A percentile compares a stretch with the other conserved stretches of the same genome.
phyloP scores from a whole-genome alignment of 1,140 invertebrate genomes.

The Pseudobourletiella spinata region DNA sequence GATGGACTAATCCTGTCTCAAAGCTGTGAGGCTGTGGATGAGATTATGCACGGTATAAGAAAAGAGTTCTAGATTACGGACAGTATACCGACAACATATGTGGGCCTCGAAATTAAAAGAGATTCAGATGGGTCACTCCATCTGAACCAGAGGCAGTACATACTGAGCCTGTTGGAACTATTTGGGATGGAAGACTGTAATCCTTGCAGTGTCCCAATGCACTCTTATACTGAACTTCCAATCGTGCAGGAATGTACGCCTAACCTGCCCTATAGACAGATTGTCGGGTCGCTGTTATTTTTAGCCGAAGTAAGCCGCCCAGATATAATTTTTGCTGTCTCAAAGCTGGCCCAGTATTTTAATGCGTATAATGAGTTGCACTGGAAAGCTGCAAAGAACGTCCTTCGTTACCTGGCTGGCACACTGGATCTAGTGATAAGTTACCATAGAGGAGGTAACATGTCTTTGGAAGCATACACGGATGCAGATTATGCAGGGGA shows the following conservation, averaged over 20 bases:
- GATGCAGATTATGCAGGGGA: constrained; percentile 32
- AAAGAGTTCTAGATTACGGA: neutral
- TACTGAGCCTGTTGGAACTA: constrained; percentile 4
- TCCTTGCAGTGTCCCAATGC: constrained; percentile 4
- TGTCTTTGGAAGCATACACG: constrained; percentile 19
- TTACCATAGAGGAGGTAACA: neutral
- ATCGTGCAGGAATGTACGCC: neutral
- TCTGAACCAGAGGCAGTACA: constrained; percentile 26
- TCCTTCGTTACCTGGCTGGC: constrained; percentile 36
- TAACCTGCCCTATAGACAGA: constrained; percentile 8
- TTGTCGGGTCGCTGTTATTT: constrained; percentile 18
- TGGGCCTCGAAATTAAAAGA: constrained; percentile 40
- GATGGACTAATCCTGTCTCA: constrained; percentile 38
- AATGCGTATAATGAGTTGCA: constrained; percentile 22
- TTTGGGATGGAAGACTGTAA: constrained; percentile 26
- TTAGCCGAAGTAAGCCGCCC: constrained; percentile 4
- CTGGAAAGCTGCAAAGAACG: constrained; percentile 33
- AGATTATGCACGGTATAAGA: neutral
- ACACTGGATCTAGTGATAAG: constrained; percentile 27
- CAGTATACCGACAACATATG: neutral
- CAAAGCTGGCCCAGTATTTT: constrained; percentile 25
- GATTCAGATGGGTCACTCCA: constrained; percentile 13
- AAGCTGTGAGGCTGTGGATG: neutral
- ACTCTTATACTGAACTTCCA: constrained; percentile 7
- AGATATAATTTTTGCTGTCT: constrained; percentile 25